These are phyloP conservation scores for Hydrotaea diabolus DNA, from an alignment of 2,888 invertebrate species.

Conservation along the genomic window DNA sequence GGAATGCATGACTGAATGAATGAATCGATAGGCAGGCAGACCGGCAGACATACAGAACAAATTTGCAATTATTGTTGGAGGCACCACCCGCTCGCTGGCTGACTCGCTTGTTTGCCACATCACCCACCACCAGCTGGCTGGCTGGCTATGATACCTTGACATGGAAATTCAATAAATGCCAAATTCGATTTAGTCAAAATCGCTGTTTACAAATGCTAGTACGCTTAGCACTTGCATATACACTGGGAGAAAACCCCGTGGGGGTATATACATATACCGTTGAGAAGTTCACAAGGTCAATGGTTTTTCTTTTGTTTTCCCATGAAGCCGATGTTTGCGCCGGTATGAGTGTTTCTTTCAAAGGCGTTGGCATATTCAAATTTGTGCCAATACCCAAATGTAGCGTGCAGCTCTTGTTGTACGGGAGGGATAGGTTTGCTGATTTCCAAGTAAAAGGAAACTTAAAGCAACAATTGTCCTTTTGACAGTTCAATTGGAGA, in stretches of 20 bases:
- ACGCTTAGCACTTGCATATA: not conserved
- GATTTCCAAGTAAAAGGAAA: not conserved
- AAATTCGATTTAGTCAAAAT: slow-evolving; percentile 30
- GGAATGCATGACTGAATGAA: too few species aligned
- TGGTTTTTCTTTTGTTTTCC: slow-evolving; percentile 8
- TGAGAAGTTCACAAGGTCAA: not conserved
- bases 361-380: slow-evolving; percentile 16
- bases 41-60: too few species aligned
- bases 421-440: too few species aligned
- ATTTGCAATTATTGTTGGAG: slow-evolving; percentile 17
- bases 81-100: not conserved
- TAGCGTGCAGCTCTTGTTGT: too few species aligned
- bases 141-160: slow-evolving; percentile 57
- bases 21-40: too few species aligned
- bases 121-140: not conserved
- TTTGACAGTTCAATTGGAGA: not conserved
- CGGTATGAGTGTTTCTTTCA: not conserved
- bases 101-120: not conserved
- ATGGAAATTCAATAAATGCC: slow-evolving; percentile 59
- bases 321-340: not conserved
- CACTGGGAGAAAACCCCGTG: not conserved
- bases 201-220: not conserved
- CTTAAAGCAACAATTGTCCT: not conserved
- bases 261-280: not conserved
- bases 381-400: not conserved